These are phyloP conservation scores for Clitarchus hookeri DNA, from an alignment of 2,888 invertebrate species.

Conservation along the genomic window DNA sequence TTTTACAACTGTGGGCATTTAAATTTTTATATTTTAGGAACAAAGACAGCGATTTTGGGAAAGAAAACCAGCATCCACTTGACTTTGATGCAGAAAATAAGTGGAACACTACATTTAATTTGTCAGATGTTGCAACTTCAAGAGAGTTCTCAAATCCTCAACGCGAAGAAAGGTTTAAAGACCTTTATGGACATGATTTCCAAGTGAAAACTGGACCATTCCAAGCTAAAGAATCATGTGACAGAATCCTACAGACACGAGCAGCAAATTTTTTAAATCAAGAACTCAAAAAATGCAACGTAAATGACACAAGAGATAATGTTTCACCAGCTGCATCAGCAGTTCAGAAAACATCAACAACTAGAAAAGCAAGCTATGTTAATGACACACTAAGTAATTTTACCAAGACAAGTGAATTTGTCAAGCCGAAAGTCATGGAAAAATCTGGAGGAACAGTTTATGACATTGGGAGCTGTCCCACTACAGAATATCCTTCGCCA, in stretches of 20 bases:
- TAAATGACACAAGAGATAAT: neutral
- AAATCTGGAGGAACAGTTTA: neutral
- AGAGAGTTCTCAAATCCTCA: neutral
- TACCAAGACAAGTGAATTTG: neutral
- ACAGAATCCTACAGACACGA: neutral
- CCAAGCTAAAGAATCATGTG: neutral
- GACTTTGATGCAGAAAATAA: neutral
- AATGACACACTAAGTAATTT: neutral
- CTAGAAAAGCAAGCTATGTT: neutral
- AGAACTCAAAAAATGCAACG: neutral
- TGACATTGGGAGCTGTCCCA: neutral
- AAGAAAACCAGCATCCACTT: neutral
- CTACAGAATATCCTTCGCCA: too few species aligned
- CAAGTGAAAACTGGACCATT: neutral
- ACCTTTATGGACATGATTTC: neutral
- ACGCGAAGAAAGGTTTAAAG: neutral
- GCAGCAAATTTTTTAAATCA: neutral
- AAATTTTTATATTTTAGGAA: neutral
- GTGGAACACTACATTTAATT: neutral
- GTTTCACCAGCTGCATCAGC: neutral
- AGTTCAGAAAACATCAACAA: neutral
- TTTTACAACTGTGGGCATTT: too few species aligned
- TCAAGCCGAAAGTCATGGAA: neutral
- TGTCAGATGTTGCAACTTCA: neutral
- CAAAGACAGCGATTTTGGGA: neutral